Evolutionary conservation across 2,113 vertebrate genomes (phyloP).

Genomic region (Carettochelys insculpta): DNA sequence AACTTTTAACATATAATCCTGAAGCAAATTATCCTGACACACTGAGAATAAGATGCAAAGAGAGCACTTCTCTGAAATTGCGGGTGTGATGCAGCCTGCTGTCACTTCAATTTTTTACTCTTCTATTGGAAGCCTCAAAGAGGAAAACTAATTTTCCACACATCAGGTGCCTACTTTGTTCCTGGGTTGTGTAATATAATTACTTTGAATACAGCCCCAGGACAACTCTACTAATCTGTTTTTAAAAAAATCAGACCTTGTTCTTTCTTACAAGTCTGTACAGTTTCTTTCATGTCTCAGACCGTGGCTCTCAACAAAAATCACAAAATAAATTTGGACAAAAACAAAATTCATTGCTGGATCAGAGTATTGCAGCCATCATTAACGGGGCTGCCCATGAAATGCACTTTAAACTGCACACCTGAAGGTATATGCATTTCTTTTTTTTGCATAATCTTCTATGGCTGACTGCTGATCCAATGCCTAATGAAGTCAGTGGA

Average conservation of each 20-base stretch:
- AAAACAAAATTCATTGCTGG: not conserved
- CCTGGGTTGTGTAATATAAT: not conserved
- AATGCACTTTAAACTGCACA: not conserved
- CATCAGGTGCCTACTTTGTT: not conserved
- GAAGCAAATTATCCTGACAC: not conserved
- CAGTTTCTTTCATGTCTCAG: not conserved
- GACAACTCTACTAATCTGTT: not conserved
- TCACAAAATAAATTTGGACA: not conserved
- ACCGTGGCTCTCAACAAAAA: not conserved
- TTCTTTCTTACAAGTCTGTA: not conserved
- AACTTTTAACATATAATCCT: not conserved
- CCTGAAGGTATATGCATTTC: not conserved
- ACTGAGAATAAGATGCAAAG: not conserved
- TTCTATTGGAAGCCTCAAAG: not conserved
- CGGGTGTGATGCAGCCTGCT: not conserved
- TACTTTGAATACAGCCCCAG: not conserved
- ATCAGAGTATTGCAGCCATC: not conserved
- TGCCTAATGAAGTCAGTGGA: not conserved
- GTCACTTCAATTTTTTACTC: not conserved
- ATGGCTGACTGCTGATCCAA: not conserved
- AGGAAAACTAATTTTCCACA: slow-evolving; percentile 29
- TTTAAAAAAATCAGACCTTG: not conserved
- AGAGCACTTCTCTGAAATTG: not conserved
- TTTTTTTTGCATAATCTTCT: not conserved
- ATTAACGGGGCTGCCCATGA: not conserved